Evolutionary conservation across 2,113 vertebrate species (phyloP), one percentile per base, ranked within the genome.

Genomic region (Etia nguti): DNA sequence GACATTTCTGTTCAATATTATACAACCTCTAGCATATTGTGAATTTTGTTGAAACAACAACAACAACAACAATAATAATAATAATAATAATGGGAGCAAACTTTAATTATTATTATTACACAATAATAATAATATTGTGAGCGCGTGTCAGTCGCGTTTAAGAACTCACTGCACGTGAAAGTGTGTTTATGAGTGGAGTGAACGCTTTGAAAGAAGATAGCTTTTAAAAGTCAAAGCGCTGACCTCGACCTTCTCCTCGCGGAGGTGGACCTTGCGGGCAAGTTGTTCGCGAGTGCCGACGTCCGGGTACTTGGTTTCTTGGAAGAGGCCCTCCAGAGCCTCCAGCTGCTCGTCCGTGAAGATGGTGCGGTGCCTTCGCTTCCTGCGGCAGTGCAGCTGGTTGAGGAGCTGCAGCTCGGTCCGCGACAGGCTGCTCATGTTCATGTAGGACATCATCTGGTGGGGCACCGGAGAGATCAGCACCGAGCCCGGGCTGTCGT

Each of bases 241-340:
- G 93, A 99, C 99, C 98, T 99, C 98, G 31, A 99, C 99, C 93
- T 99, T 99, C 94, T 99, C 99, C 95, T 99, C 99, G 11, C 99
- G 96, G 82, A 99, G 97, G 86, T 99, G 98, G 86, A 99, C 99
- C 89, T 98, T 98, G 52, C 99, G 97, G 79, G 99, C 99, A 92
- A 99, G 96, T 95, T 99, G 98, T 88, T 99, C 99, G 75, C 99
- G 96, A 8, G 98, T 99, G 43, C 98, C 98, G 81, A 99, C 98
- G 79, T 99, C 99, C 15, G 99, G 99, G 95, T 99, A 99, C 95
- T 99, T 99, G 83, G 99, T 99, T 95, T 99, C 98, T 89, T 98
- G 98, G 94, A 99, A 99, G 80, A 99, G 97, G 90, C 97, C 98
- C 95, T 99, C 99, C 84, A 99, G 95, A 6, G 98, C 98, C 94